phyloP scores from a whole-genome alignment of 1,140 invertebrate genomes.

The Onthophagus taurus region DNA sequence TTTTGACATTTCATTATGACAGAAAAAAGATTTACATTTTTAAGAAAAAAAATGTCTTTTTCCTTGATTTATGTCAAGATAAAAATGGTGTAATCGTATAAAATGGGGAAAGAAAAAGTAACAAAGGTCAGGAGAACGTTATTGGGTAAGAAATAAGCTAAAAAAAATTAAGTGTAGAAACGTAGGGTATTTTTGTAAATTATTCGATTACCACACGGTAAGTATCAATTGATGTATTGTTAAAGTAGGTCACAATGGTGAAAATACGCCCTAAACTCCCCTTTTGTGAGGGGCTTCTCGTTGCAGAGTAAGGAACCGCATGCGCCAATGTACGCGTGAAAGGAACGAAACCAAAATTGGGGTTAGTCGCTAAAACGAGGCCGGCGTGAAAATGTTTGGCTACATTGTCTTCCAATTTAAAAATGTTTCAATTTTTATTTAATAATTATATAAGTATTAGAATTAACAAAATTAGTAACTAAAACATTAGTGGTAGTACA shows the following conservation, averaged over 20 bases:
- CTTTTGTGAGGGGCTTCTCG: background rate
- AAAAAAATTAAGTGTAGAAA: background rate
- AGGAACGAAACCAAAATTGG: slow-evolving; percentile 7
- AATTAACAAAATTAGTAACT: background rate
- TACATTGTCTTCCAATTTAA: background rate
- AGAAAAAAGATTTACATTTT: too few species aligned
- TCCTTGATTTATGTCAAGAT: too few species aligned
- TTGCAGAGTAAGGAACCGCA: too few species aligned
- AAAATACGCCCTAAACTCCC: slow-evolving; percentile 7
- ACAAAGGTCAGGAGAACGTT: too few species aligned
- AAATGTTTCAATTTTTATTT: background rate
- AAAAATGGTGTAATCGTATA: too few species aligned
- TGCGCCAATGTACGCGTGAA: slow-evolving; percentile 6
- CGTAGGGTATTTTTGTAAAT: background rate
- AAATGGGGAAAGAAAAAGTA: too few species aligned
- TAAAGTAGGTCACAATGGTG: background rate
- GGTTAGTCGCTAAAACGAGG: slow-evolving; percentile 1
- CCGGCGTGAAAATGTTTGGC: background rate
- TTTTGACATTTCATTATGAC: too few species aligned
- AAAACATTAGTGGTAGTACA: too few species aligned
- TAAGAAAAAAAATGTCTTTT: too few species aligned
- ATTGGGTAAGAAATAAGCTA: background rate
- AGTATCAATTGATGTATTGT: background rate
- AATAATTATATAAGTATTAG: background rate
- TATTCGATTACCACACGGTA: background rate